These are phyloP conservation scores for Aleiodes testaceus DNA, from an alignment of 2,888 invertebrate genomes.

Conservation along the genomic window DNA sequence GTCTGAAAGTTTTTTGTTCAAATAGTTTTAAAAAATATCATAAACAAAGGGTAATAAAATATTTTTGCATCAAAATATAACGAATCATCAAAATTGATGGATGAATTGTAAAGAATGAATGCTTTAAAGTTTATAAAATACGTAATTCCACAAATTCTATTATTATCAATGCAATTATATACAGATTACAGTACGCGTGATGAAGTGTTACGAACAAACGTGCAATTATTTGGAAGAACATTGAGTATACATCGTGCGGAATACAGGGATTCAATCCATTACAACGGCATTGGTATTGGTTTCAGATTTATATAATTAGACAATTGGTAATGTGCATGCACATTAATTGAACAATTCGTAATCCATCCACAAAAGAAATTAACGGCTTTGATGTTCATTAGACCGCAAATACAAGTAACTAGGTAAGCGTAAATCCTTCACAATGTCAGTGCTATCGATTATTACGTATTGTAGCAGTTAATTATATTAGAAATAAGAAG, in stretches of 20 bases:
- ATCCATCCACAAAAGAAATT: conserved; percentile 50
- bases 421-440: too few species aligned
- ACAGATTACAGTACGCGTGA: background rate
- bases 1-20: background rate
- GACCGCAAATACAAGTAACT: conserved; percentile 51
- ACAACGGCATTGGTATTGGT: conserved; percentile 28
- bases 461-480: too few species aligned
- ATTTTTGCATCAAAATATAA: too few species aligned
- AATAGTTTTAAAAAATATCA: background rate
- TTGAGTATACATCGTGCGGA: background rate
- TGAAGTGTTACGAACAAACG: background rate
- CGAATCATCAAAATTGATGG: too few species aligned
- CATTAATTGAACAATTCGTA: conserved; percentile 51
- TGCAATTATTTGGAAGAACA: conserved; percentile 19
- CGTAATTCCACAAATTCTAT: too few species aligned
- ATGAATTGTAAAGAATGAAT: too few species aligned
- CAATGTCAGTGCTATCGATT: too few species aligned
- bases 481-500: too few species aligned
- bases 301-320: conserved; percentile 48
- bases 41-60: too few species aligned
- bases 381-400: conserved; percentile 52
- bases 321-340: conserved; percentile 41
- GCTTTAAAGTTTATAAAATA: too few species aligned
- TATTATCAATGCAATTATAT: background rate
- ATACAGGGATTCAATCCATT: conserved; percentile 12